Base-by-base conservation (phyloP, 2,797 vertebrate species). In the Melanotaenia boesemani region DNA sequence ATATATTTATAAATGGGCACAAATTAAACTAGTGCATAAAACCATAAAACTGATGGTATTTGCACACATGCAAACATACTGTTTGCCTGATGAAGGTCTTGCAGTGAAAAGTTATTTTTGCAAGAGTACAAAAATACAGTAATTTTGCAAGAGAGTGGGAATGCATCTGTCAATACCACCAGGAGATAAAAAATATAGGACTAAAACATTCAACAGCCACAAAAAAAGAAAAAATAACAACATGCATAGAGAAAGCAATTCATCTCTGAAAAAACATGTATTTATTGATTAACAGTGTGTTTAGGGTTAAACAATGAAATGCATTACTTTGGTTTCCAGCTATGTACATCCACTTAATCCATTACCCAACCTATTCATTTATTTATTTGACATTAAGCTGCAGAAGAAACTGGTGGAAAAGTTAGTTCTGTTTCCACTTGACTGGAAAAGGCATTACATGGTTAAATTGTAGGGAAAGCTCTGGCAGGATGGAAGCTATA, bases 371-470 rank as follows among this genome's bases (percentile, higher is more conserved):
- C 41, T 22, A 63, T 48, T 12, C 6, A 20, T 48, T 48, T 48
- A 22, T 22, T 52, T 52, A 22, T 11, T 50, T 50, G 20, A 52
- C 8, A 52, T 52, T 10, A 4, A 52, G 22, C n/a, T n/a, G 20
- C 9, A 10, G 20, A 52, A 52, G 9, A 30, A 56, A 30, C 13
- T 66, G 20, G 13, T 37, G 55, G 0, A 72, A 67, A 15, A 78
- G 30, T 73, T 18, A 24, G 18, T 2, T 67, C 15, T 67, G 56
- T 57, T 30, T 72, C 39, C 13, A 50, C 56, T 69, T 52, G 39
- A 65, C 50, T 24, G 68, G n/a, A 76, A 44, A 63, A 58, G 79
- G 73, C 52, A 65, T 85, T 13, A 72, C 15, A 69, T 20, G 22
- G 65, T 44, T 52, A 46, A 70, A 61, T 30, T 7, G 48, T 57